phyloP scores from a whole-genome alignment of 2,113 vertebrate genomes.

The Marcusenius ussheri region DNA sequence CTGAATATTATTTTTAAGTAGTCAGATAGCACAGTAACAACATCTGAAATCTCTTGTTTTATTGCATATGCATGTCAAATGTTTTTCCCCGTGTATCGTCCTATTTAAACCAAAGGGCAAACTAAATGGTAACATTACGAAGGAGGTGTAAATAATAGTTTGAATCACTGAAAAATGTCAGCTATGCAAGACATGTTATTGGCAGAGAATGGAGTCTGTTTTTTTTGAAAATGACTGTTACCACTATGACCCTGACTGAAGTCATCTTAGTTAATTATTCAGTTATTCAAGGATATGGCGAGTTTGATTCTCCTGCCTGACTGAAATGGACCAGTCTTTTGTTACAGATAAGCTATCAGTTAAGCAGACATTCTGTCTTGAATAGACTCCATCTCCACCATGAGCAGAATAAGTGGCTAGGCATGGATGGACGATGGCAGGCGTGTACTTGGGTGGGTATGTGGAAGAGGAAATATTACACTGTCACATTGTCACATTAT shows the following conservation, averaged over 20 bases:
- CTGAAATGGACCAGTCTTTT: background rate
- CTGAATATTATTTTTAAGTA: background rate
- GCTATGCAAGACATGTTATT: background rate
- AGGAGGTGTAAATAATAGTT: background rate
- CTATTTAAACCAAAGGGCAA: background rate
- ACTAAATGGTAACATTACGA: background rate
- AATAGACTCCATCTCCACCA: background rate
- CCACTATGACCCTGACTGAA: background rate
- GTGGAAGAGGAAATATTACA: background rate
- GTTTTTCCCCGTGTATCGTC: background rate
- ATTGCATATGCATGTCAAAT: background rate
- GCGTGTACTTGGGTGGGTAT: background rate
- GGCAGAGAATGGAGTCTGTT: background rate
- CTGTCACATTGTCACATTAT: background rate
- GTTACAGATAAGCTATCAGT: background rate
- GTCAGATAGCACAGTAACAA: background rate
- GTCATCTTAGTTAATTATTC: background rate
- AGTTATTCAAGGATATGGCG: background rate
- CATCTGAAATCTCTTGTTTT: background rate
- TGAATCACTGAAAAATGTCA: background rate
- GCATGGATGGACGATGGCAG: background rate
- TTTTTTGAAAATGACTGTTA: background rate
- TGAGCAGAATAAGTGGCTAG: background rate
- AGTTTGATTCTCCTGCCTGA: background rate
- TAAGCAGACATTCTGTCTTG: background rate